Evolutionary conservation across 1,140 invertebrate genomes (phyloP).

Genomic region (Telenomus remus): DNA sequence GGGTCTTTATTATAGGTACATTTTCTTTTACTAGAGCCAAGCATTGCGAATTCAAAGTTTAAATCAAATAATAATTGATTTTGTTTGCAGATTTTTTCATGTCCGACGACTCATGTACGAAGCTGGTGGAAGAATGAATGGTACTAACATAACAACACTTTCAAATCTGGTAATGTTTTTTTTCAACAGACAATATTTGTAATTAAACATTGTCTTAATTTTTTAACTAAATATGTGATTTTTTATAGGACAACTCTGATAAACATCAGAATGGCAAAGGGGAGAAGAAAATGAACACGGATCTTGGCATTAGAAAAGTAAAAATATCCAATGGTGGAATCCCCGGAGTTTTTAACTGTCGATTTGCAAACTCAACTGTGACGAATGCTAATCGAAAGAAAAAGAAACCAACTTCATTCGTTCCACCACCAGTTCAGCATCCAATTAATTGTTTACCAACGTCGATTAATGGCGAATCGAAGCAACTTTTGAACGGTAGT

Average conservation of each 20-base stretch:
- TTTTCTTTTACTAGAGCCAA: background rate
- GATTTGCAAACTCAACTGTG: constrained; percentile 84
- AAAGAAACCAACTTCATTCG: constrained; percentile 91
- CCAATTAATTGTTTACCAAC: constrained; percentile 59
- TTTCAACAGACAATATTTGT: constrained; percentile 1
- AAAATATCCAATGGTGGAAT: constrained; percentile 78
- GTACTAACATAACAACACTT: constrained; percentile 63
- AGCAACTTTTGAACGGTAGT: constrained; percentile 66
- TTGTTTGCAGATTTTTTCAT: constrained; percentile 79
- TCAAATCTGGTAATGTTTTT: constrained; percentile 63
- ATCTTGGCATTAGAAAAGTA: constrained; percentile 62
- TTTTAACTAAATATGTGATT: too few species aligned
- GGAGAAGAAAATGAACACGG: constrained; percentile 65
- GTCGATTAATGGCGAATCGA: constrained; percentile 58
- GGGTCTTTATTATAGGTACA: constrained; percentile 86
- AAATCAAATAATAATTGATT: background rate
- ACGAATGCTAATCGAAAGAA: constrained; percentile 85
- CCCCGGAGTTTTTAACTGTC: constrained; percentile 91
- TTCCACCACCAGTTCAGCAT: constrained; percentile 80
- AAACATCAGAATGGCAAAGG: constrained; percentile 66
- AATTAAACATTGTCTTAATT: too few species aligned
- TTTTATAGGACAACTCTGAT: constrained; percentile 39
- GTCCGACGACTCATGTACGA: constrained; percentile 81
- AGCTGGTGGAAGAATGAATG: constrained; percentile 77
- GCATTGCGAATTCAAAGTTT: too few species aligned